These are phyloP conservation scores for Trematomus bernacchii DNA, from an alignment of 2,797 vertebrate genomes.

Conservation along the genomic window DNA sequence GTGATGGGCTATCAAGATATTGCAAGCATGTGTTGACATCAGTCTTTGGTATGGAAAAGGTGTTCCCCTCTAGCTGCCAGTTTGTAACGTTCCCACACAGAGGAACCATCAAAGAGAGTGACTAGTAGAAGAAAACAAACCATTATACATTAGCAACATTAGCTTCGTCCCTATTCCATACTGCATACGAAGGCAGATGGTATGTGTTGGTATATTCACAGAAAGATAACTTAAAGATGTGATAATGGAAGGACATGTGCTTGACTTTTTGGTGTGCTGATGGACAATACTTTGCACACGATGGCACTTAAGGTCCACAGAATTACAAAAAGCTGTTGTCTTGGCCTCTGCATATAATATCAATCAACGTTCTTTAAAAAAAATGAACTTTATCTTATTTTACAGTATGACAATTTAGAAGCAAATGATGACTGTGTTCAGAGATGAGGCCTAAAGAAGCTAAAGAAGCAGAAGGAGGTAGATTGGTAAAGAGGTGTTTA, in stretches of 20 bases:
- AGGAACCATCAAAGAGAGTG: not conserved
- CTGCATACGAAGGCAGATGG: not conserved
- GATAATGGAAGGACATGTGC: not conserved
- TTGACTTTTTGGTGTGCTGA: not conserved
- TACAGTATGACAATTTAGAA: too few relatives aligned
- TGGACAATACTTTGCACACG: not conserved
- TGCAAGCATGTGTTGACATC: conserved; percentile 13
- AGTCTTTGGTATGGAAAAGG: conserved; percentile 4
- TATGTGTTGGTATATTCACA: not conserved
- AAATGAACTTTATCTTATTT: too few relatives aligned
- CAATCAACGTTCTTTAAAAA: too few relatives aligned
- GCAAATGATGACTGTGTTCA: too few relatives aligned
- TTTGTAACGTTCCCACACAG: not conserved
- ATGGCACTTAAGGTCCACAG: not conserved
- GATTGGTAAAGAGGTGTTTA: too few relatives aligned
- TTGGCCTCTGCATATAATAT: too few relatives aligned
- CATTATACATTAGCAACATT: not conserved
- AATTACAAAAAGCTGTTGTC: not conserved
- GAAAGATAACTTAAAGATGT: not conserved
- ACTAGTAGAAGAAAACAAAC: conserved; percentile 4
- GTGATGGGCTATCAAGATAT: conserved; percentile 24
- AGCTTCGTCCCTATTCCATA: conserved; percentile 25
- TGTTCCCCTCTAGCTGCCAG: not conserved
- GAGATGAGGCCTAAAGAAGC: too few relatives aligned
- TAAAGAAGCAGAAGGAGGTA: too few relatives aligned